Evolutionary conservation across 1,140 invertebrate species (phyloP).

Genomic region (Probaryconus sp.): DNA sequence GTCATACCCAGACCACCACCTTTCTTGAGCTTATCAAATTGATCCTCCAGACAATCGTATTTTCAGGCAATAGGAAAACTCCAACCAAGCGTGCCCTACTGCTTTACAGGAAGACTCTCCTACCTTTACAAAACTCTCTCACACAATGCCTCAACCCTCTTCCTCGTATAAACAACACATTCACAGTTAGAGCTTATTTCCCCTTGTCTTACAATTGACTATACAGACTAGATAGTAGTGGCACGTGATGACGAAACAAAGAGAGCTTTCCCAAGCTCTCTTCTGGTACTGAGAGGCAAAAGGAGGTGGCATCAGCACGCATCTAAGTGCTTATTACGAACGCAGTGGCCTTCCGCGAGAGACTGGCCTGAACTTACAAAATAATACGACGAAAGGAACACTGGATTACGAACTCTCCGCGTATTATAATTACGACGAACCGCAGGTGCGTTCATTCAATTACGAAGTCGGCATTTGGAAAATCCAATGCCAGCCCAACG

Average conservation of each 20-base stretch:
- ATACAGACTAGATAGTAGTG: conserved; percentile 28
- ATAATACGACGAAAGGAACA: conserved; percentile 59
- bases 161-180: no score
- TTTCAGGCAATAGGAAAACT: not conserved
- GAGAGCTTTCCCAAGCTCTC: conserved; percentile 15
- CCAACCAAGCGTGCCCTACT: not conserved
- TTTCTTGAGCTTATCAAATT: not conserved
- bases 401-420: no score
- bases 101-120: not conserved
- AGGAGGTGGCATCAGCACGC: not conserved
- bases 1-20: not conserved
- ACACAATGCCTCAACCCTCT: not conserved
- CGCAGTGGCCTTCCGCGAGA: conserved; percentile 60
- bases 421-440: conserved; percentile 63
- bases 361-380: conserved; percentile 22
- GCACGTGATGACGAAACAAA: conserved; percentile 22
- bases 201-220: not conserved
- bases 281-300: not conserved
- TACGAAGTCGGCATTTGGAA: conserved; percentile 29
- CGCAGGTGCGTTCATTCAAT: conserved; percentile 67
- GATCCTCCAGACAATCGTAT: not conserved
- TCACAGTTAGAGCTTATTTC: conserved; percentile 6
- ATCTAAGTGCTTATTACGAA: conserved; percentile 54
- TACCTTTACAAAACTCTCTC: not conserved
- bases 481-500: conserved; percentile 16